Evolutionary conservation across 2,113 vertebrate genomes (phyloP).

Genomic region (Aix galericulata): DNA sequence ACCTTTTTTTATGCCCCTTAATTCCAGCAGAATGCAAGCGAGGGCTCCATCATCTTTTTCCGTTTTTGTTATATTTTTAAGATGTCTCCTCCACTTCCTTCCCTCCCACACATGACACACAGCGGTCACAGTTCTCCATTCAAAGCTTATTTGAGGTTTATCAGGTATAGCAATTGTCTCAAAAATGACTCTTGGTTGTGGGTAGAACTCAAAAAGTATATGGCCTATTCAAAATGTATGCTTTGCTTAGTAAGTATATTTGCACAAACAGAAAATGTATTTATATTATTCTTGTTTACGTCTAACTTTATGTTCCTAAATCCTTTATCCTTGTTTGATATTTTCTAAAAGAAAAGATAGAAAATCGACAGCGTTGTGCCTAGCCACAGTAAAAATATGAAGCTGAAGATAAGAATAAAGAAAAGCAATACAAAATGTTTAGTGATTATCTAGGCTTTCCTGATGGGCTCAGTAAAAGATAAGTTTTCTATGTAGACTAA

Average conservation of each 20-base stretch:
- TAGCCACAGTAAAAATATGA: not conserved
- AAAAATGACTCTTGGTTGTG: not conserved
- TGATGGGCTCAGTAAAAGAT: constrained; percentile 28
- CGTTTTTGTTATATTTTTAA: not conserved
- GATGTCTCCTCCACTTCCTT: not conserved
- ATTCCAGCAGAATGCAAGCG: not conserved
- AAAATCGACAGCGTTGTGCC: not conserved
- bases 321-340: constrained; percentile 6
- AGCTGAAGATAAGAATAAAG: constrained; percentile 3
- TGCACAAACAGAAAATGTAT: not conserved
- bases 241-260: not conserved
- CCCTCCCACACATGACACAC: not conserved
- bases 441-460: constrained; percentile 46
- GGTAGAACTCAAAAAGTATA: not conserved
- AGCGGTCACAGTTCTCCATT: not conserved
- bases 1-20: not conserved
- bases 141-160: not conserved
- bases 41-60: not conserved
- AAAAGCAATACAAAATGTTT: constrained; percentile 45
- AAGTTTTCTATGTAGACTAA: constrained; percentile 44
- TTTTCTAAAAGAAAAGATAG: constrained; percentile 27
- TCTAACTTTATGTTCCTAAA: not conserved
- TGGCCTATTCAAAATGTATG: not conserved
- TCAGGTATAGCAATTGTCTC: not conserved
- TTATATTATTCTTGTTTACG: not conserved